These are phyloP conservation scores for Oriolus oriolus DNA, from an alignment of 2,113 vertebrate species.

Conservation along the genomic window DNA sequence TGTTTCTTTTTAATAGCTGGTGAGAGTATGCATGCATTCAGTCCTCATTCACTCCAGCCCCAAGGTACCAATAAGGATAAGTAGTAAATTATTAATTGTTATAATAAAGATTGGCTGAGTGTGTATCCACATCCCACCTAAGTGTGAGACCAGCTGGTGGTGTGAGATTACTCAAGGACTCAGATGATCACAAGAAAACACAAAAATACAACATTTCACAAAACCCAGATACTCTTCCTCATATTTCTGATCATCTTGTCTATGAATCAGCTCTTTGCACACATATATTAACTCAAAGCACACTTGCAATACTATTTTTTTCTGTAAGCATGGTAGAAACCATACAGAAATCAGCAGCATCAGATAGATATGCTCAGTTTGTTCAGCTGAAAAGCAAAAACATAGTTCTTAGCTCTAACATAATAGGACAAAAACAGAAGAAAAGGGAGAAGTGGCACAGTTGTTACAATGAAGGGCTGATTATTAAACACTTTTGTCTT, in stretches of 20 bases:
- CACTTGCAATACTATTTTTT: not conserved
- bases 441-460: not conserved
- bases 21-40: not conserved
- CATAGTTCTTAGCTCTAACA: not conserved
- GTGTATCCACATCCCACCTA: not conserved
- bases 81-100: not conserved
- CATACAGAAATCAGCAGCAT: not conserved
- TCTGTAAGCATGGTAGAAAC: not conserved
- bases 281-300: not conserved
- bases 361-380: not conserved
- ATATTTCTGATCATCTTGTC: not conserved
- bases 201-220: not conserved
- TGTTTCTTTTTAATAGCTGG: not conserved
- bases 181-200: not conserved
- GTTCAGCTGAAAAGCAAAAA: not conserved
- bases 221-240: not conserved
- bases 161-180: not conserved
- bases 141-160: not conserved
- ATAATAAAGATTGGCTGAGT: not conserved
- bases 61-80: not conserved
- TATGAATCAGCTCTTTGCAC: not conserved
- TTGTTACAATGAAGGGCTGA: not conserved
- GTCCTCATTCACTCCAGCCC: not conserved
- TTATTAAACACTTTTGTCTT: not conserved
- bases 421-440: not conserved